Evolutionary conservation across 2,888 invertebrate species (phyloP).

Genomic region (Torymus auratus): DNA sequence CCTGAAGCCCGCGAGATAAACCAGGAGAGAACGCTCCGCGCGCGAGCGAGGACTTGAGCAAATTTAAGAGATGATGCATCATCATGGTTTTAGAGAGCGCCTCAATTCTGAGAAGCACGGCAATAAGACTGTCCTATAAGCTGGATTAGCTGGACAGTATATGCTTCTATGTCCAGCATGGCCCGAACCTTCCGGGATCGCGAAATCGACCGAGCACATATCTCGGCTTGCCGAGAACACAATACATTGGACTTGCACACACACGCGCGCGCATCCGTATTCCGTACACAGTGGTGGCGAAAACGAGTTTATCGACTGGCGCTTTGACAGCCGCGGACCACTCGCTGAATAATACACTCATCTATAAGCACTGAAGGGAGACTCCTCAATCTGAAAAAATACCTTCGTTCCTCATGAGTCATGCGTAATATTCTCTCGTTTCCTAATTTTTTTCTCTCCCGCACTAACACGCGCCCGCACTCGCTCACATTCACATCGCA

Average conservation of each 20-base stretch:
- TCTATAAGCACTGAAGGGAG: not conserved
- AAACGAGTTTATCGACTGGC: constrained; percentile 49
- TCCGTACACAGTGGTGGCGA: not conserved
- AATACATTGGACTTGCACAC: not conserved
- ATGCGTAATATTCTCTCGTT: too few relatives aligned
- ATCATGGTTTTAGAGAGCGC: not conserved
- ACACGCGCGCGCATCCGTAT: not conserved
- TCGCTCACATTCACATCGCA: not conserved
- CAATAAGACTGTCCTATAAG: too few relatives aligned
- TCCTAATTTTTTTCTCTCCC: too few relatives aligned
- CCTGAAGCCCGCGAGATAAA: constrained; percentile 40
- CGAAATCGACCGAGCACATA: not conserved
- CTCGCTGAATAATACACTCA: constrained; percentile 6
- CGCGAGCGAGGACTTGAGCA: constrained; percentile 6
- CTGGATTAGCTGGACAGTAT: too few relatives aligned
- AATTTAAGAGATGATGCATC: not conserved
- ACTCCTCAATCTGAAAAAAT: not conserved
- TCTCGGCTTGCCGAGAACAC: not conserved
- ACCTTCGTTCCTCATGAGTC: too few relatives aligned
- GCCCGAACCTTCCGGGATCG: too few relatives aligned
- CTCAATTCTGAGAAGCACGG: too few relatives aligned
- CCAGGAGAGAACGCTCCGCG: not conserved
- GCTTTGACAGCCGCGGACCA: constrained; percentile 43
- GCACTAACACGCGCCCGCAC: not conserved
- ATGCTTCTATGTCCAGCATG: too few relatives aligned